Conservation (phyloP, 2,113 vertebrate genomes). For the Megatriorchis doriae region DNA sequence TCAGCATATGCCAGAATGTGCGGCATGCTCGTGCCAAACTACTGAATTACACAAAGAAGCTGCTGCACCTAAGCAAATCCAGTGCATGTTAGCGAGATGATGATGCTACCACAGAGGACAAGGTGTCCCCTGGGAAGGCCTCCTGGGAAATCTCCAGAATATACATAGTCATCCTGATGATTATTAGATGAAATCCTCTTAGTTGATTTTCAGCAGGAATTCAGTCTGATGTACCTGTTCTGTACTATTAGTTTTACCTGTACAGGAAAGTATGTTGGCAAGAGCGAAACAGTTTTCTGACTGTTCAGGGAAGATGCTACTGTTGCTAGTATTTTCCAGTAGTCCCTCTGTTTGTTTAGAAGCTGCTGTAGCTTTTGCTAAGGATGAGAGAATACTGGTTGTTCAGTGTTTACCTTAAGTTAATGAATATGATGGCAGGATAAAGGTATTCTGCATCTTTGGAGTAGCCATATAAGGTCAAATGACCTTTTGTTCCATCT, state of each 20-base stretch:
- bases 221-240: neutral
- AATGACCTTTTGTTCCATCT: neutral
- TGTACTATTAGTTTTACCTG: neutral
- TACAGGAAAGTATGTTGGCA: neutral
- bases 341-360: neutral
- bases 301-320: neutral
- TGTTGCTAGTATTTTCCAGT: neutral
- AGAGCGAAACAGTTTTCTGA: neutral
- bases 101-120: neutral
- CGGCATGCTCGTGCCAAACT: neutral
- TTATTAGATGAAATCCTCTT: neutral
- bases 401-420: neutral
- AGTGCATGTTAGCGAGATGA: neutral
- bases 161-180: neutral
- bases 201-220: neutral
- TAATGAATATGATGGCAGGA: neutral
- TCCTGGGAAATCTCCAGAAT: neutral
- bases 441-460: neutral
- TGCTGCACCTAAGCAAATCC: neutral
- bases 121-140: neutral
- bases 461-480: neutral
- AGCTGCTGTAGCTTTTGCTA: neutral
- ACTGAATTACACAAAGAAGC: neutral
- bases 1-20: neutral
- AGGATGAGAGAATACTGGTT: neutral